These are phyloP conservation scores for Dromococcyx pavoninus DNA, from an alignment of 2,797 vertebrate genomes.

Conservation along the genomic window DNA sequence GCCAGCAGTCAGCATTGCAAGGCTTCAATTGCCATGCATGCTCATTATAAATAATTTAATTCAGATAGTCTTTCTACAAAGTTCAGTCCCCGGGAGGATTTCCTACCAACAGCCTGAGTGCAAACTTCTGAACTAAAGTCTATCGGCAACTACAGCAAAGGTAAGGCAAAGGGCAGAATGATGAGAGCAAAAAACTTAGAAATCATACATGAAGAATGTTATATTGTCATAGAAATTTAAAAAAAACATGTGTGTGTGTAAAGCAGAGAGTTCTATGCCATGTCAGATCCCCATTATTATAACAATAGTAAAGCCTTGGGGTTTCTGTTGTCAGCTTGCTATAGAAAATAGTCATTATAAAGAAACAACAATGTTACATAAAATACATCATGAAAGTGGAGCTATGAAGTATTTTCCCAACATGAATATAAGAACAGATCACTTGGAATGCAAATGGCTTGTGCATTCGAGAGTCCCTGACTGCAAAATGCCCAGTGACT, in stretches of 20 bases:
- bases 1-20: neutral
- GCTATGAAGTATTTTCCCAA: neutral
- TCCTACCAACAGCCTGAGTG: neutral
- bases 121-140: neutral
- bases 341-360: neutral
- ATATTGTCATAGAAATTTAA: neutral
- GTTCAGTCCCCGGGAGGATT: neutral
- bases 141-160: neutral
- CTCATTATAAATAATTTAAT: constrained; percentile 48
- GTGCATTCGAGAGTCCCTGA: neutral
- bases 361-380: neutral
- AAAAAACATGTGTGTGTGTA: neutral
- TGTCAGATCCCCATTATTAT: neutral
- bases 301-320: neutral
- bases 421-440: neutral
- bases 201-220: neutral
- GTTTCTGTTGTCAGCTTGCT: neutral
- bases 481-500: neutral
- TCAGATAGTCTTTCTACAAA: neutral
- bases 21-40: neutral
- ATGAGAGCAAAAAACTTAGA: neutral
- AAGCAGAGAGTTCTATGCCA: neutral
- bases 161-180: neutral
- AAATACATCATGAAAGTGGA: neutral
- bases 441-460: neutral